Conservation (phyloP, 2,888 invertebrate genomes). For the Lasioglossum pauxillum region DNA sequence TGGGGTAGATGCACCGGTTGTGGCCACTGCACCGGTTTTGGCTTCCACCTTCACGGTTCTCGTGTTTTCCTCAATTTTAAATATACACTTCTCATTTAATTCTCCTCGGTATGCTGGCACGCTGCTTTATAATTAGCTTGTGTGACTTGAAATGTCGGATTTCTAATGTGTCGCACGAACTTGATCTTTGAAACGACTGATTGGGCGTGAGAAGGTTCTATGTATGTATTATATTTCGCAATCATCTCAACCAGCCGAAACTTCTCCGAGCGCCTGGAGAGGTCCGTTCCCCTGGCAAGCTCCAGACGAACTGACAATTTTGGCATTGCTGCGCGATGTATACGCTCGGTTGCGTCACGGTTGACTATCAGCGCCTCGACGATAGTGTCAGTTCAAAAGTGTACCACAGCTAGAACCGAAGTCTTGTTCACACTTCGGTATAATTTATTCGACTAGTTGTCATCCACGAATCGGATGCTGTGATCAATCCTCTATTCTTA, state of each 20-base stretch:
- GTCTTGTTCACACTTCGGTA: neutral
- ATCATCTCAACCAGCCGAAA: no score
- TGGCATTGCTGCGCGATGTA: no score
- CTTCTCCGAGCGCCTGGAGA: no score
- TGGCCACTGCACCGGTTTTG: constrained; percentile 3
- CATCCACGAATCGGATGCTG: neutral
- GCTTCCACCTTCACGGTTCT: neutral
- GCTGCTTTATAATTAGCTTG: neutral
- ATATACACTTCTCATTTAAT: neutral
- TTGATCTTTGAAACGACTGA: neutral
- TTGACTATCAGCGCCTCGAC: no score
- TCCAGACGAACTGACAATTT: no score
- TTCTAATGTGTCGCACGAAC: neutral
- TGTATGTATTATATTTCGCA: neutral
- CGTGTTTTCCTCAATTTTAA: neutral
- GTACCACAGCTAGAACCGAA: no score
- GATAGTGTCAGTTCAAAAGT: no score
- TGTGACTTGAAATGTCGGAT: neutral
- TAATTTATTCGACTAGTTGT: neutral
- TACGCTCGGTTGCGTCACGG: no score
- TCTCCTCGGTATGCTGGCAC: neutral
- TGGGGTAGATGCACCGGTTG: constrained; percentile 12
- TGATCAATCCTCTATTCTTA: neutral
- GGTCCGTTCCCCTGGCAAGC: no score
- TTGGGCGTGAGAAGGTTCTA: neutral